Percentiles rank a stretch among this genome's conserved stretches.
Conservation (phyloP, 2,888 invertebrate genomes). For the Drosophila kokeensis region DNA sequence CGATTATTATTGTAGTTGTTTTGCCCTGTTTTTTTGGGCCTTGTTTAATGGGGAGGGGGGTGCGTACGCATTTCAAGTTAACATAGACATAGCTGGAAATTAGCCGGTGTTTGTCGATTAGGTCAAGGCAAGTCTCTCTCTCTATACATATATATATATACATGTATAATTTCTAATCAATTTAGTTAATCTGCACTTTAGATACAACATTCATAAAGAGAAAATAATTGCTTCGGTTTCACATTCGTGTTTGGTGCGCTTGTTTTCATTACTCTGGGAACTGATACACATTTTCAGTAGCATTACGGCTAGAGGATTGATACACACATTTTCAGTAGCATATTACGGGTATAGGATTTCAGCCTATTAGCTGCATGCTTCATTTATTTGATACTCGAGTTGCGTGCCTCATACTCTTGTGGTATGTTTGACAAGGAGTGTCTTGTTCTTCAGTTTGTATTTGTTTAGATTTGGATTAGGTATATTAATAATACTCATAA, state of each 20-base stretch:
- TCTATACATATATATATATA: background rate
- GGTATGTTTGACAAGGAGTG: background rate
- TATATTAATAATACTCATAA: background rate
- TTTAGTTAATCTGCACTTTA: constrained; percentile 64
- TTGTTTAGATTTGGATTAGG: background rate
- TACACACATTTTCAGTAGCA: constrained; percentile 58
- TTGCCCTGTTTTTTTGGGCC: constrained; percentile 20
- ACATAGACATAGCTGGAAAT: constrained; percentile 51
- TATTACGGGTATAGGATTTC: constrained; percentile 18
- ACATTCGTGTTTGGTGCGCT: constrained; percentile 60
- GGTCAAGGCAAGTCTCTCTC: constrained; percentile 36
- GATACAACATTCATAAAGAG: constrained; percentile 52
- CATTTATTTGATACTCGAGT: constrained; percentile 5
- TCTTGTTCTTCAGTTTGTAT: constrained; percentile 3
- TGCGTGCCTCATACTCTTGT: background rate
- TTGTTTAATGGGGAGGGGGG: constrained; percentile 20
- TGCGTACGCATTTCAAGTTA: constrained; percentile 42
- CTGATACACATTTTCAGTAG: constrained; percentile 63
- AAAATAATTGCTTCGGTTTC: constrained; percentile 74
- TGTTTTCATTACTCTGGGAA: constrained; percentile 68
- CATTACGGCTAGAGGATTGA: background rate
- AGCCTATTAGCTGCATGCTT: constrained; percentile 6
- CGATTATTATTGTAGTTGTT: constrained; percentile 36
- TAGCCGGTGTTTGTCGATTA: constrained; percentile 54
- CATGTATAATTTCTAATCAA: constrained; percentile 75